Base-by-base conservation (phyloP, 1,140 invertebrate species). In the Drosophila carrolli region DNA sequence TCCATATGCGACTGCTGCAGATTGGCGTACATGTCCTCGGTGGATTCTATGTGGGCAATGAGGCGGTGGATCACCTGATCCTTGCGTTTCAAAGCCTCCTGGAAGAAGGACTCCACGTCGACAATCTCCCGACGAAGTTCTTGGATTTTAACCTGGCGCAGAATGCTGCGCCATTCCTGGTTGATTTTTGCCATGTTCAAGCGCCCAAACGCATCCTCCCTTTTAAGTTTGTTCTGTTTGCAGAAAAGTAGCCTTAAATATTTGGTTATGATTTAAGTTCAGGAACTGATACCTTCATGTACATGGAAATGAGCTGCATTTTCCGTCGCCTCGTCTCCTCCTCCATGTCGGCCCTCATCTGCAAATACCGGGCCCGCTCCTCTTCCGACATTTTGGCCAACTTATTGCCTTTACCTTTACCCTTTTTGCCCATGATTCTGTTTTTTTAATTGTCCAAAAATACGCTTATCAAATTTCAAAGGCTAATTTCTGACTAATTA, bases 181-280 rank as follows among this genome's bases (percentile, higher is more conserved):
- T 97, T 97, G 16, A 97, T 95, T 93, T 97, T 97, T 0, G 96
- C 96, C 67, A 95, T 94, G 89, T 97, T 97, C 35, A 96, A 93
- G 58, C 96, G 94, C 1, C 95, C 94, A 91, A 96, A 97, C 6
- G 94, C 94, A 91, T 97, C 96, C 90, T 97, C 96, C 48, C 94
- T 95, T 91, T 95, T 96, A 6, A 97, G 92, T 94, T 97, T 97
- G 83, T 95, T 96, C 96, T 97, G 82, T 53, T n/a, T 1, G 4
- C 7, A 4, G 0, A 7, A 16, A 4, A 10, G 0, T 29, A 4
- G 5, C 4, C 0, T 10, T 9, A 91, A 7, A 5, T 5, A 0
- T 7, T 14, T 9, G n/a, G 2, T 0, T 7, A 16, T 13, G 9
- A 4, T 7, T 5, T 0, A 8, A 43, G 27, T 13, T 3, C 5